Base-by-base conservation (phyloP, 2,888 invertebrate genomes). In the Hydrotaea diabolus region DNA sequence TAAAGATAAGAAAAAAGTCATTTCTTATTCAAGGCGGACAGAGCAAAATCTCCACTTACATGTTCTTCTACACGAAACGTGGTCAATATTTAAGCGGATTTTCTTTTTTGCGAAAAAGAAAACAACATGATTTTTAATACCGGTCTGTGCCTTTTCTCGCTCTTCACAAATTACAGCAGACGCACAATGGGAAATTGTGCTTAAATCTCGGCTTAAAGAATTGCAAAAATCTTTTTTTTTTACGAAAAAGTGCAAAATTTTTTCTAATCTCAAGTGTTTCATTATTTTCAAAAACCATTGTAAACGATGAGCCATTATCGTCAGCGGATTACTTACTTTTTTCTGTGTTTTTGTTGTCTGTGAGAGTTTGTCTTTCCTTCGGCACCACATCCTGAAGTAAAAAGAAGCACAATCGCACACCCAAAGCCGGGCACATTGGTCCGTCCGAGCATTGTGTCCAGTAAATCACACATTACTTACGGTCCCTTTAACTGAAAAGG, bases 181-280 rank as follows among this genome's bases (percentile, higher is more conserved):
- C 13, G 23, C 7, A 73, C 43, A 73, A 55, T 43, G 23, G 19
- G 55, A 36, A 49, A 79, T 76, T 77, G 13, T 76, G 74, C 9
- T 39, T 21, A 77, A 85, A 79, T 85, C 78, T 75, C 36, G 1
- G 9, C 3, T 9, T 11, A 13, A 13, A 39, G 39, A 39, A 39
- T 11, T 39, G 39, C 8, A 13, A 8, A 8, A 39, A 39, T 39
- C 4, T 39, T n/a, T 0, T 46, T 64, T 39, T n/a, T 0, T 46
- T 64, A 31, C 49, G 4, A 46, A 9, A 80, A 85, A 84, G 74
- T 62, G 36, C 62, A 83, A 46, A 43, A 19, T 59, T 23, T 57
- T 81, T 77, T 53, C 57, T 82, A 76, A 82, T 85, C 85, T 85
- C 79, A 85, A 82, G 85, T 80, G 77, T 77, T 80, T 77, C 73